Base-by-base conservation (phyloP, 2,888 invertebrate genomes). In the Flabesymbios commensalis region DNA sequence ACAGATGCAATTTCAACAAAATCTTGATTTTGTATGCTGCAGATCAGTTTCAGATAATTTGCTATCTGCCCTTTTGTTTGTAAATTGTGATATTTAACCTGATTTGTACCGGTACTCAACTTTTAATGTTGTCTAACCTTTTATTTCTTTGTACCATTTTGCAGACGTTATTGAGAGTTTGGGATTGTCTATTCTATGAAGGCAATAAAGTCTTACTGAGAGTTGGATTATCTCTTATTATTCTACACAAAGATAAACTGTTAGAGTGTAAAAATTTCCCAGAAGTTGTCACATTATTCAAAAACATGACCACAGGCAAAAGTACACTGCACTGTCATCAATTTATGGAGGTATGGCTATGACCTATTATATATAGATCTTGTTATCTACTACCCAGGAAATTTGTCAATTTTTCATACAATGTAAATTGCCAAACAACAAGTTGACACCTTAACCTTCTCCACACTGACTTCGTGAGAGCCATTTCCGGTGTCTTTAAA, bases 161-260 rank as follows among this genome's bases (percentile, higher is more conserved):
- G 19, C 81, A 89, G 88, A 96, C 96, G 5, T 94, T 94, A 43
- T 85, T 95, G 26, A 87, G 96, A 76, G 91, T 96, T 83, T 96
- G 96, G 95, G 96, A 97, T 83, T 94, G 94, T 78, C 84, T 96
- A 63, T 95, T 97, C 84, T 90, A 91, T 74, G 96, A 97, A 83
- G 96, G 96, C 45, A 91, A 91, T 63, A 95, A 95, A 85, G 90
- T 96, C 71, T 85, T 97, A 69, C 92, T 96, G 80, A 87, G 95
- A 71, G 94, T 93, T 2, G 93, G 92, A 56, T 78, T 96, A 69
- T 90, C 93, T 10, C 85, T 96, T 72, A 90, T 96, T 65, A 88
- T 77, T 51, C 65, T 72, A 39, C 79, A 83, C 71, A 74, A 77
- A 62, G 75, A 79, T 10, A 75, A 78, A 59, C 88, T 96, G 69